phyloP scores from a whole-genome alignment of 2,888 invertebrate genomes.

The Gibbula magus region DNA sequence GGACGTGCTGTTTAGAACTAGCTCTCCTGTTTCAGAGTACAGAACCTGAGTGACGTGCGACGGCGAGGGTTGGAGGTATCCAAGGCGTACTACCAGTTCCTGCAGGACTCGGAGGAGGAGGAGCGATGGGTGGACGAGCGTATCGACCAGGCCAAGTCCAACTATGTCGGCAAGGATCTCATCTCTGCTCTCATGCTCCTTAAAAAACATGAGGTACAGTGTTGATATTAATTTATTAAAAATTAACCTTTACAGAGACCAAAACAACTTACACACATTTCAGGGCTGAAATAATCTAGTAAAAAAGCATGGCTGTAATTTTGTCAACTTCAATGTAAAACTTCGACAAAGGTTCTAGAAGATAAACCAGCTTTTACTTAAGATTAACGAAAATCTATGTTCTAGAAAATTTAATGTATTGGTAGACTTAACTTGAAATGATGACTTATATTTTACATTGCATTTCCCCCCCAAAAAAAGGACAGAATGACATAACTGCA shows the following conservation, averaged over 20 bases:
- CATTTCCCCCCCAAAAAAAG: no score
- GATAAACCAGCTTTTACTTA: no score
- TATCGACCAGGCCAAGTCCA: slow-evolving; percentile 92
- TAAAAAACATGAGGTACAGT: slow-evolving; percentile 89
- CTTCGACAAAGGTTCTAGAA: no score
- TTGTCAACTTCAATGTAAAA: no score
- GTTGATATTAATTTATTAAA: no score
- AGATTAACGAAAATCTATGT: no score
- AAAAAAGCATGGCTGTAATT: no score
- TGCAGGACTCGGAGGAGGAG: slow-evolving; percentile 98
- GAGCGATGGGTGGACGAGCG: slow-evolving; percentile 97
- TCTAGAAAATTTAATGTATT: no score
- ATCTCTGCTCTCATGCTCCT: slow-evolving; percentile 90
- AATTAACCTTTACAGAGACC: no score
- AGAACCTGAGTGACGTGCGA: slow-evolving; percentile 84
- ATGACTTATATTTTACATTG: background rate
- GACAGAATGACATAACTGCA: background rate
- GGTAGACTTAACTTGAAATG: no score
- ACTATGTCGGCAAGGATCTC: slow-evolving; percentile 94
- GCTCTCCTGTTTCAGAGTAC: slow-evolving; percentile 80
- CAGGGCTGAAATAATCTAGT: no score
- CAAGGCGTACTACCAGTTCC: slow-evolving; percentile 93
- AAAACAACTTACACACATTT: no score
- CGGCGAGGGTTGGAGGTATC: slow-evolving; percentile 92
- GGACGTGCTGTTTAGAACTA: background rate